phyloP scores from a whole-genome alignment of 2,113 vertebrate species.

The Oreochromis spilurus region DNA sequence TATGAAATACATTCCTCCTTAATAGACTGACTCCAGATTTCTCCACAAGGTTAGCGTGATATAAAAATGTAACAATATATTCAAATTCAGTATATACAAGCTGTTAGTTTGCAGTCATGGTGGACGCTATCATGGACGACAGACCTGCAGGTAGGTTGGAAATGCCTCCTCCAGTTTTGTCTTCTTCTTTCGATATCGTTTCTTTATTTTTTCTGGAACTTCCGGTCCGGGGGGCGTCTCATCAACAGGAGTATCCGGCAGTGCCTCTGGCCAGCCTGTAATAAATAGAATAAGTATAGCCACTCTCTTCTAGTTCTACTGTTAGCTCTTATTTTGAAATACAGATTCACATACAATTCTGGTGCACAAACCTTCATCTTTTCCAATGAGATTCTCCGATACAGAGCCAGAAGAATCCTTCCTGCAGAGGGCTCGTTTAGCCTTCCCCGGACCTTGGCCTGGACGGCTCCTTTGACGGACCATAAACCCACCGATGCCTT shows the following conservation, averaged over 20 bases:
- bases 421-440: slow-evolving; percentile 83
- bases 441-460: slow-evolving; percentile 87
- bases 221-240: slow-evolving; percentile 80
- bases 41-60: not conserved
- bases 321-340: not conserved
- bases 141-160: slow-evolving; percentile 91
- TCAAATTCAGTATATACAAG: not conserved
- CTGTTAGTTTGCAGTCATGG: not conserved
- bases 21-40: not conserved
- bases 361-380: slow-evolving; percentile 82
- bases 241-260: slow-evolving; percentile 83
- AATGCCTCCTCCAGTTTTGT: slow-evolving; percentile 96
- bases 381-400: slow-evolving; percentile 80
- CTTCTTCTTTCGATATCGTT: slow-evolving; percentile 95
- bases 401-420: slow-evolving; percentile 93
- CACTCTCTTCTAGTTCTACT: not conserved
- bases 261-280: slow-evolving; percentile 82
- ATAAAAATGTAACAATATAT: not conserved
- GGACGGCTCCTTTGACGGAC: slow-evolving; percentile 94
- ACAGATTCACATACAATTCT: not conserved
- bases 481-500: slow-evolving; percentile 98
- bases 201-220: slow-evolving; percentile 91
- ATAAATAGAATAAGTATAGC: not conserved
- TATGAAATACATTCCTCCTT: not conserved
- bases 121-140: not conserved